Evolutionary conservation across 2,888 invertebrate genomes (phyloP), one percentile per base, ranked within the genome.

Genomic region (Caenorhabditis sp.): DNA sequence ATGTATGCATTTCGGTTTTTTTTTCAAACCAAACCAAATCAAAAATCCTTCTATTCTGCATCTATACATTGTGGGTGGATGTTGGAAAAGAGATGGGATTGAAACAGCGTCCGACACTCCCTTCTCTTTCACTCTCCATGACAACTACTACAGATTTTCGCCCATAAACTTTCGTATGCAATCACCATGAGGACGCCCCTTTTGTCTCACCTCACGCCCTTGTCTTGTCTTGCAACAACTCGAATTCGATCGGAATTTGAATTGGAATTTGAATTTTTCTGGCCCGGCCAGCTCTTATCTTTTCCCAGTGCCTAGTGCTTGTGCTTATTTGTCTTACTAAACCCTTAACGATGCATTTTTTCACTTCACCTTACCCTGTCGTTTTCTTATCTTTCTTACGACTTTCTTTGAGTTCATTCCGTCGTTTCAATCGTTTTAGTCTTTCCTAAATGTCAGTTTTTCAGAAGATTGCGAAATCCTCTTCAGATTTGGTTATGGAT

Each of bases 81-180:
- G n/a, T n/a, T n/a, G n/a, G n/a, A n/a, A n/a, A n/a, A n/a, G n/a
- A n/a, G n/a, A n/a, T n/a, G n/a, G n/a, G n/a, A 32, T 32, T 18
- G 20, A 20, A 6, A 37, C 28, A 40, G 50, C 32, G 64, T 26
- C 50, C 20, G 71, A 72, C 76, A 76, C 76, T 76, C 76, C 76
- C 76, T 65, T 62, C 40, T 53, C 58, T 58, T 56, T 65, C 37
- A 47, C 60, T 65, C 61, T 37, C 53, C 40, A 32, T 37, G 35
- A 50, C 64, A 61, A 70, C 72, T 60, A 61, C 61, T 60, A 58
- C 65, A 74, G 74, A 74, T 76, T 67, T 76, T 51, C 55, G 3
- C 40, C 76, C 76, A 76, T 76, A 51, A 76, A 76, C 67, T 76
- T n/a, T 76, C 67, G 67, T 61, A 76, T 51, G 76, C 76, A 76